Percentiles rank a stretch among this genome's conserved stretches.
Evolutionary conservation across 1,140 invertebrate genomes (phyloP).

Genomic region (Lysiphlebus fabarum): DNA sequence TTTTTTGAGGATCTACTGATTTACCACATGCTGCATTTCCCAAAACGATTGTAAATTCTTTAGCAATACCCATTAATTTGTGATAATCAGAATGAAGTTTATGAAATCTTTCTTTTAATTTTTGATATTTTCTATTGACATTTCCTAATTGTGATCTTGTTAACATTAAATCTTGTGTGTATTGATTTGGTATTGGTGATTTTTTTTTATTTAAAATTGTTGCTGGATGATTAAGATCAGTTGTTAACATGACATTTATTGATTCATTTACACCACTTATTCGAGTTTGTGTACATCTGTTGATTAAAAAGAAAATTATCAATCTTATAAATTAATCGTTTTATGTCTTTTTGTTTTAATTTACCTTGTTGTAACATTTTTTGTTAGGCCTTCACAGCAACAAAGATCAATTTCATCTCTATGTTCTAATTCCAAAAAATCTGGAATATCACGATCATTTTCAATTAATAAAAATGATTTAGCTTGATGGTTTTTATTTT

Average conservation of each 20-base stretch:
- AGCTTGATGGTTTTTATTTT: conserved; percentile 18
- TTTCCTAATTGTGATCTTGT: conserved; percentile 35
- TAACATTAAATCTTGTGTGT: conserved; percentile 31
- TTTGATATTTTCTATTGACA: conserved; percentile 41
- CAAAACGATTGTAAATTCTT: conserved; percentile 59
- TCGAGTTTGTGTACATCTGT: conserved; percentile 32
- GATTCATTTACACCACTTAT: conserved; percentile 27
- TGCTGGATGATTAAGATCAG: conserved; percentile 24
- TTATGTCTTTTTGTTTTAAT: neutral
- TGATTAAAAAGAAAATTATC: too few species aligned
- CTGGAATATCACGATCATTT: conserved; percentile 38
- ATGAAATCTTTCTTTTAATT: conserved; percentile 46
- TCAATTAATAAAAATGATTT: conserved; percentile 19
- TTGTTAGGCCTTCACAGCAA: neutral
- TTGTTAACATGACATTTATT: conserved; percentile 20
- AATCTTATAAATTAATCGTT: neutral
- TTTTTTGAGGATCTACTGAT: conserved; percentile 54
- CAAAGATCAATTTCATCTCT: conserved; percentile 20
- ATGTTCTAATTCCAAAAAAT: conserved; percentile 29
- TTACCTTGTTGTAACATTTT: neutral
- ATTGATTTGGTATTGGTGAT: conserved; percentile 2
- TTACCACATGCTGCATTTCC: conserved; percentile 61
- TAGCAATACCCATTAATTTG: conserved; percentile 53
- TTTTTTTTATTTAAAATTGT: conserved; percentile 21
- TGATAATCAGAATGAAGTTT: conserved; percentile 51